These are phyloP conservation scores for Meriones unguiculatus DNA, from an alignment of 2,113 vertebrate genomes.

Conservation along the genomic window DNA sequence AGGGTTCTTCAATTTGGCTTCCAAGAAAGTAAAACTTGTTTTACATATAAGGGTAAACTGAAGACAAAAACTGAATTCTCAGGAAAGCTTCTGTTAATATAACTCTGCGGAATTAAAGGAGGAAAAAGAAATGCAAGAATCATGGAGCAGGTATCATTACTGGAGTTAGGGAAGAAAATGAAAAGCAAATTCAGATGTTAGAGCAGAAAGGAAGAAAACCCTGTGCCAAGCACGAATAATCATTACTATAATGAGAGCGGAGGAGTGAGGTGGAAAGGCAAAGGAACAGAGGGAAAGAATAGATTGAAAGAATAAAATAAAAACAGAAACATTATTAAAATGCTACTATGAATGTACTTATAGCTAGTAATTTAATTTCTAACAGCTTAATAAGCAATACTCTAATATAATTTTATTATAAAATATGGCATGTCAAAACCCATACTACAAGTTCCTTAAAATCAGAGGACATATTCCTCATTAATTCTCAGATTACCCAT, in stretches of 20 bases:
- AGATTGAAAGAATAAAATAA: neutral
- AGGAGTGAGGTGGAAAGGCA: neutral
- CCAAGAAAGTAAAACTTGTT: neutral
- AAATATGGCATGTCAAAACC: neutral
- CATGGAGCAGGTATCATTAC: neutral
- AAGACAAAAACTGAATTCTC: neutral
- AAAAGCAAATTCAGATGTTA: neutral
- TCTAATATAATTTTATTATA: conserved; percentile 24
- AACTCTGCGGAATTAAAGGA: conserved; percentile 9
- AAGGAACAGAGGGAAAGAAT: neutral
- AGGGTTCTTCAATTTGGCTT: neutral
- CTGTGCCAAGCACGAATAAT: neutral
- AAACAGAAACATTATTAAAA: conserved; percentile 33
- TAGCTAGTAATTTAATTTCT: conserved; percentile 40
- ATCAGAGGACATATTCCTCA: neutral
- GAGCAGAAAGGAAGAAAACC: neutral
- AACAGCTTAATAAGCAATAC: conserved; percentile 1
- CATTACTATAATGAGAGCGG: neutral
- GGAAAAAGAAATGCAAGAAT: neutral
- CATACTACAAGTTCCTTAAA: neutral
- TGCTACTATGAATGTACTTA: neutral
- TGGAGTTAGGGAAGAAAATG: conserved; percentile 14
- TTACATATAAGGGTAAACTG: neutral
- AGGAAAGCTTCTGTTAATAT: neutral
- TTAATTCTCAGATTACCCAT: neutral